Evolutionary conservation across 2,797 vertebrate genomes (phyloP), one percentile per base, ranked within the genome.

Genomic region (Cynopterus sphinx): DNA sequence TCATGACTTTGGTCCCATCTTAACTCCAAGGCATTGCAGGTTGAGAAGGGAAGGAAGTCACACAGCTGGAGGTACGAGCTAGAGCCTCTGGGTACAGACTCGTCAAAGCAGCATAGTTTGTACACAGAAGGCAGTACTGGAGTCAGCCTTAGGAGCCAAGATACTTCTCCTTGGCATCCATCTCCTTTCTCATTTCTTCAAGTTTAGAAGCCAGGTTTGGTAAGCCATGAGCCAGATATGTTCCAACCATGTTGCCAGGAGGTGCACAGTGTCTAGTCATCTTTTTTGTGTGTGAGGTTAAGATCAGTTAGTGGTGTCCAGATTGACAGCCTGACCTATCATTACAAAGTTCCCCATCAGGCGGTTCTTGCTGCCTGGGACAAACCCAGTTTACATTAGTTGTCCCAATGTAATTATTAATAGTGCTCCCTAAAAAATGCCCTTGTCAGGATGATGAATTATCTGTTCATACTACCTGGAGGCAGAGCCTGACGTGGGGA

Each of bases 141-240:
- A 36, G 49, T 41, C 49, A 13, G 22, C 43, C n/a, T 70, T 51
- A 26, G 63, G 61, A 21, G 31, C 41, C 22, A 17, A 98, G 98
- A 53, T 99, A 99, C 88, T 99, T 99, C 98, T 99, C 99, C 97
- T 99, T 99, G 68, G 99, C 98, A 96, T 99, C 99, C 79, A 99
- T 98, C 1, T 99, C 99, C 97, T 99, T 99, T 97, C 99, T 99
- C 93, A 99, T 99, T 43, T 98, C 98, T 87, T 99, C 98, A 0
- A 99, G 95, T 97, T 99, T 99, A 98, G 99, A 99, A 84, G 98
- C 98, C 93, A 99, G 98, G 95, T 99, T 99, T 55, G 99, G 99
- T 90, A 99, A 98, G 99, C 99, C 41, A 6, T 9, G 81, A 77
- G 63, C 31, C 46, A 63, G 24, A 43, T 22, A 16, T 15, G 15